Evolutionary conservation across 23 tunicate species (phyloP).

Genomic region (Ciona savignyi): DNA sequence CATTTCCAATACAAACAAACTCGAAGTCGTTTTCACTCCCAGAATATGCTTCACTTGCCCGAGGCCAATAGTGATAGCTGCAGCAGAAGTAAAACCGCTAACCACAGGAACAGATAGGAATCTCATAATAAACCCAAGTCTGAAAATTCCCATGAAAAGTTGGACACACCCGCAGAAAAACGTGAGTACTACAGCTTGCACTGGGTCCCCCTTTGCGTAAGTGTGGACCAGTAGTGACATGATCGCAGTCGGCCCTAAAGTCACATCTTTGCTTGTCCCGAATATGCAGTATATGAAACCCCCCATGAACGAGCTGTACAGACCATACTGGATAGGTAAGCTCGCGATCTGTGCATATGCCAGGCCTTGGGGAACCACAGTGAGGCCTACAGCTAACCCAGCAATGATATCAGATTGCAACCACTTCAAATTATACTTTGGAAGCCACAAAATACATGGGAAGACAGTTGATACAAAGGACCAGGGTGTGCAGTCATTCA

Average conservation of each 20-base stretch:
- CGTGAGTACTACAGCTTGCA: constrained; percentile 85
- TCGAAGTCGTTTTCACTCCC: constrained; percentile 60
- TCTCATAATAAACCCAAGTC: constrained; percentile 87
- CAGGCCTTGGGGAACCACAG: constrained; percentile 92
- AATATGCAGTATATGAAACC: constrained; percentile 85
- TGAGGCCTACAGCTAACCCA: constrained; percentile 92
- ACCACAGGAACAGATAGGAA: constrained; percentile 90
- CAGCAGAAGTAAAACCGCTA: constrained; percentile 97
- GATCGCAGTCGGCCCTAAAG: constrained; percentile 97
- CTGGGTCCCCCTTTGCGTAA: constrained; percentile 76
- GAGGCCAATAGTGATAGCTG: constrained; percentile 85
- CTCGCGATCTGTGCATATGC: constrained; percentile 98
- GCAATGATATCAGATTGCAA: constrained; percentile 86
- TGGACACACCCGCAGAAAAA: constrained; percentile 79
- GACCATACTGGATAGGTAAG: constrained; percentile 90
- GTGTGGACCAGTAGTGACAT: constrained; percentile 85
- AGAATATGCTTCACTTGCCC: constrained; percentile 91
- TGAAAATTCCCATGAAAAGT: constrained; percentile 70
- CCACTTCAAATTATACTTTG: constrained; percentile 79
- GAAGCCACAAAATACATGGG: constrained; percentile 65
- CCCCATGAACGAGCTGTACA: constrained; percentile 94
- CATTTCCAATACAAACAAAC: constrained; percentile 64
- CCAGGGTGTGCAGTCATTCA: background rate
- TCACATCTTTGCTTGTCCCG: constrained; percentile 93
- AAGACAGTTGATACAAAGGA: constrained; percentile 18